Evolutionary conservation across 53 echinoderm and acorn worm genomes (phyloP).

Genomic region (Apostichopus leukothele): DNA sequence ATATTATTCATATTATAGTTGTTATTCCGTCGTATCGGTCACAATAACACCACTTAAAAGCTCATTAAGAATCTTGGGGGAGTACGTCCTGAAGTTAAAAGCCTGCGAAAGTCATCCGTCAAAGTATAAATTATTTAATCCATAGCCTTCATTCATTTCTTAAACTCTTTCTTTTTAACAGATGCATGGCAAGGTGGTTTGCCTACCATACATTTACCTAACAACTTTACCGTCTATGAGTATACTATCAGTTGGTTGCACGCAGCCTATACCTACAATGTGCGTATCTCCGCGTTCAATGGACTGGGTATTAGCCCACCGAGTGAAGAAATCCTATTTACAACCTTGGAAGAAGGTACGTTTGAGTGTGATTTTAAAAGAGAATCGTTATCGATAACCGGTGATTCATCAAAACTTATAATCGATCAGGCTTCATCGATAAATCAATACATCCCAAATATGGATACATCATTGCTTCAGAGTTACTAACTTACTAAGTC

Average conservation of each 20-base stretch:
- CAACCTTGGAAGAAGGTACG: constrained; percentile 94
- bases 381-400: not conserved
- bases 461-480: no score
- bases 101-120: no score
- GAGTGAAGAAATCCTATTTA: constrained; percentile 80
- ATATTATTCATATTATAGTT: not conserved
- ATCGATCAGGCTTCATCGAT: no score
- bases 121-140: no score
- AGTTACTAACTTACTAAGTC: no score
- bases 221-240: constrained; percentile 65
- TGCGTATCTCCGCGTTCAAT: constrained; percentile 87
- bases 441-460: no score
- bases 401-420: no score
- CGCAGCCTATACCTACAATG: constrained; percentile 84
- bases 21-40: no score
- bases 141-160: not conserved
- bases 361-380: not conserved
- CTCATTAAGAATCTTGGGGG: no score
- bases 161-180: constrained; percentile 2
- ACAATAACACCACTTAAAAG: no score
- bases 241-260: constrained; percentile 75
- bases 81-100: no score
- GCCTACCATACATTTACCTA: constrained; percentile 71
- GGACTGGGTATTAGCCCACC: constrained; percentile 82
- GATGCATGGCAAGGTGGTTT: constrained; percentile 96